Conservation (phyloP, 37 sponge, comb jelly and placozoan genomes). For the Cladorhizidae sp. region DNA sequence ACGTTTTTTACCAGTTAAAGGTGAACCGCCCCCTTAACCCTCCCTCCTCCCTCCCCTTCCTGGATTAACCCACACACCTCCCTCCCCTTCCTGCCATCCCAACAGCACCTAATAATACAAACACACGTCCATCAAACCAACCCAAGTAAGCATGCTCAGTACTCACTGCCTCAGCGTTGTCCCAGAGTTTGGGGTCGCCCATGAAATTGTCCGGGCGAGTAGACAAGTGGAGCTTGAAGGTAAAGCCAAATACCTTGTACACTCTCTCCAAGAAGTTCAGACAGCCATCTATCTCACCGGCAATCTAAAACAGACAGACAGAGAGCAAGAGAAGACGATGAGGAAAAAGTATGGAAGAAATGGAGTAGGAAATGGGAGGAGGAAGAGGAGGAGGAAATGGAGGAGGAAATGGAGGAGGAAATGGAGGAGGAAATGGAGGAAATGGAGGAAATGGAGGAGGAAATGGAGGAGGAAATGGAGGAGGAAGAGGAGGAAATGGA, state of each 20-base stretch:
- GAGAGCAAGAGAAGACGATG: not conserved
- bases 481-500: not conserved
- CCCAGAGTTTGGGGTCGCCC: constrained; percentile 92
- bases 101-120: too few species aligned
- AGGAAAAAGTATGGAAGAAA: not conserved
- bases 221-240: constrained; percentile 88
- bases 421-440: too few species aligned
- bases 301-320: constrained; percentile 44
- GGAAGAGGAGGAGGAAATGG: constrained; percentile 4
- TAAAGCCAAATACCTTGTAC: constrained; percentile 90
- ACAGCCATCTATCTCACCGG: constrained; percentile 85
- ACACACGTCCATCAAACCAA: too few species aligned
- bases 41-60: too few species aligned
- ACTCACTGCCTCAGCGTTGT: constrained; percentile 86
- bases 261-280: constrained; percentile 88
- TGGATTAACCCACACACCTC: too few species aligned
- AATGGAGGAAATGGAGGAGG: not conserved
- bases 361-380: not conserved
- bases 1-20: too few species aligned
- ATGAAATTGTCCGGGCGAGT: constrained; percentile 94
- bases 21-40: too few species aligned
- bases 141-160: too few species aligned
- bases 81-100: too few species aligned
- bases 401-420: not conserved
- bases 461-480: not conserved